Evolutionary conservation across 2,888 invertebrate species (phyloP), one percentile per base, ranked within the genome.

Genomic region (Tachina lurida): DNA sequence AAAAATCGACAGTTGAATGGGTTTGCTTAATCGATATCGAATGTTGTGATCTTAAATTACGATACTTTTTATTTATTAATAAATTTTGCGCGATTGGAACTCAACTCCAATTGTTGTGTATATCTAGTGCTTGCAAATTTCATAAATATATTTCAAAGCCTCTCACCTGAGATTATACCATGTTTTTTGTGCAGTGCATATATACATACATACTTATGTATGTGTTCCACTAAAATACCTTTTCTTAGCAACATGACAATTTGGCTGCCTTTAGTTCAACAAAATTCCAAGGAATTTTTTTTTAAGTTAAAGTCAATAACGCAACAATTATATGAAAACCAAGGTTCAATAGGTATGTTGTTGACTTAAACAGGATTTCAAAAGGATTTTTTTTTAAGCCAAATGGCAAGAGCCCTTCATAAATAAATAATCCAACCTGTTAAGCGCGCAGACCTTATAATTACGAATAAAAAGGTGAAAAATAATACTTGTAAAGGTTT

Each of bases 361-460:
- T 62, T 43, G n/a, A 39, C 39, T n/a, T 9, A 65, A 86, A 83
- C 62, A 80, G 79, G 79, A 80, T 83, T 86, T 76, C 54, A 76
- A 76, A 71, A 58, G 15, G 31, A 45, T 8, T 68, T 83, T 22
- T n/a, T 31, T 77, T 54, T 39, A 68, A 83, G 62, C 47, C 71
- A 79, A 83, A 76, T 67, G 47, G 49, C 39, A 75, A 75, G 58
- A 47, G 81, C 68, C 52, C 39, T 70, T 63, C 15, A 52, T n/a
- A 78, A 78, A 71, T 84, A 78, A 74, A 63, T 76, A 73, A 43
- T 62, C 31, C 60, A 77, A 86, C 78, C 86, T 86, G 79, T 76
- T 73, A 49, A 80, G 68, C 43, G 63, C 3, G 65, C 71, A 52
- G 5, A 19, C 47, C 41, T 63, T 41, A 83, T 65, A 63, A 47